Percentiles rank a stretch among this genome's conserved stretches.
These are phyloP conservation scores for Gavialis gangeticus DNA, from an alignment of 2,113 vertebrate genomes.

Conservation along the genomic window DNA sequence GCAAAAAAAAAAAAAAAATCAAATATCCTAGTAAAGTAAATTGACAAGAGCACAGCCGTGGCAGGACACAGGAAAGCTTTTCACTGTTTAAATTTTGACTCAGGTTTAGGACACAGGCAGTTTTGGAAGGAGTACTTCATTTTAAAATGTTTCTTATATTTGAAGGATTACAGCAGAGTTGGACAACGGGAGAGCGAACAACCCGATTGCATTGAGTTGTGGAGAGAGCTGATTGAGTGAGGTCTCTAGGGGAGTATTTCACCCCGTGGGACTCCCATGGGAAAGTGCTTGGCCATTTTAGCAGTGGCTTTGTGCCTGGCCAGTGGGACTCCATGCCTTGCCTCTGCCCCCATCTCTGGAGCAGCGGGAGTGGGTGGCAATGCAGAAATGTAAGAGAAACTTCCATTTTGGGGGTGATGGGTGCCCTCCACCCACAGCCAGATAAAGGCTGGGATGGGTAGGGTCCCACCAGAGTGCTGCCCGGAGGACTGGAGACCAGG, in stretches of 20 bases:
- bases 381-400: too few relatives aligned
- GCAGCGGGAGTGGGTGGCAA: neutral
- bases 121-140: too few relatives aligned
- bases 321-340: neutral
- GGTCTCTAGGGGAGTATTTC: rapidly evolving
- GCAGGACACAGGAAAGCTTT: too few relatives aligned
- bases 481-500: neutral
- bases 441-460: neutral
- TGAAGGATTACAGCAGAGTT: neutral
- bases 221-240: neutral
- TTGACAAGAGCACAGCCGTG: too few relatives aligned
- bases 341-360: neutral
- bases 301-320: neutral
- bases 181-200: rapidly evolving
- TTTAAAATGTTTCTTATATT: too few relatives aligned
- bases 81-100: too few relatives aligned
- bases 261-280: neutral
- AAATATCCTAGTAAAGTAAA: too few relatives aligned
- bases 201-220: neutral
- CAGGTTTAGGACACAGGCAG: too few relatives aligned
- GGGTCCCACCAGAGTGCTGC: neutral
- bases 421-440: neutral
- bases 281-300: neutral
- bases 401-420: neutral
- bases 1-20: too few relatives aligned